Percentiles rank a stretch among this genome's conserved stretches.
Evolutionary conservation across 2,113 vertebrate species (phyloP).

Genomic region (Pyxicephalus adspersus): DNA sequence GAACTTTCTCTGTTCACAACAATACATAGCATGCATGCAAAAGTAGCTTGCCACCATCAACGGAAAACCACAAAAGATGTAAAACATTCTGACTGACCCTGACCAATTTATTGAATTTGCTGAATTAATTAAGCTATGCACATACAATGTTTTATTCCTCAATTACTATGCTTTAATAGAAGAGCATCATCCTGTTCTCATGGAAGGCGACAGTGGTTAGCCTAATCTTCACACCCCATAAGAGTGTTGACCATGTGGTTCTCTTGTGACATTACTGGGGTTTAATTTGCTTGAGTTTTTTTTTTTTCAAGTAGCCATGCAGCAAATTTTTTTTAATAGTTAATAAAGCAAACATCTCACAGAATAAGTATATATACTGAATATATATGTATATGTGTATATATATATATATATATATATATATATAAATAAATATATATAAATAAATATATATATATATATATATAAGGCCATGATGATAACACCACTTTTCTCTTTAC

Average conservation of each 20-base stretch:
- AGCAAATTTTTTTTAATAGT: neutral
- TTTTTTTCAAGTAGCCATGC: neutral
- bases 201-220: slow-evolving; percentile 12
- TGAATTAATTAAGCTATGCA: slow-evolving; percentile 35
- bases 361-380: too few species aligned
- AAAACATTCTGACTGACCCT: slow-evolving; percentile 46
- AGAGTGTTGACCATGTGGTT: slow-evolving; percentile 6
- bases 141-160: slow-evolving; percentile 28
- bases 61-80: neutral
- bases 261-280: slow-evolving; percentile 12
- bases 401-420: too few species aligned
- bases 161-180: slow-evolving; percentile 38
- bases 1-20: neutral
- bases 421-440: too few species aligned
- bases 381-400: too few species aligned
- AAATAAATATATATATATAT: too few species aligned
- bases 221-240: slow-evolving; percentile 27
- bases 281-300: neutral
- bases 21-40: slow-evolving; percentile 17
- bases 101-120: slow-evolving; percentile 36
- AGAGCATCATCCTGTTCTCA: slow-evolving; percentile 19
- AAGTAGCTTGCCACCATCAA: slow-evolving; percentile 19
- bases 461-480: too few species aligned
- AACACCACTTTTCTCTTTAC: too few species aligned
- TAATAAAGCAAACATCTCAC: too few species aligned